A percentile compares a stretch with the other conserved stretches of the same genome.
phyloP scores from a whole-genome alignment of 2,113 vertebrate genomes.

The Bufo bufo region DNA sequence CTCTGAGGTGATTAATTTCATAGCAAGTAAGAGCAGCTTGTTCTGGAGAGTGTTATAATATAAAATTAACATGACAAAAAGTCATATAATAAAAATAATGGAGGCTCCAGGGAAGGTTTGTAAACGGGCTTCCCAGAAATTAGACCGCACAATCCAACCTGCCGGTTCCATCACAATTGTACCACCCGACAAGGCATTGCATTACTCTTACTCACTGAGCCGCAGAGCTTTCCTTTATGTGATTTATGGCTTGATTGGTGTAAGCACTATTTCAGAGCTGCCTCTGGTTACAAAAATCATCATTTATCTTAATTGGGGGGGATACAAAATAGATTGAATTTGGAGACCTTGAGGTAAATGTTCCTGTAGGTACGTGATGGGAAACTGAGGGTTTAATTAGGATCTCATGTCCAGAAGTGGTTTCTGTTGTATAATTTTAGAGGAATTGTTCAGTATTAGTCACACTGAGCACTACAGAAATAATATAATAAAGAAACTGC shows the following conservation, averaged over 20 bases:
- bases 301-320: not conserved
- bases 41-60: slow-evolving; percentile 5
- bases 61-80: slow-evolving; percentile 28
- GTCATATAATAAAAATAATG: slow-evolving; percentile 40
- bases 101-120: slow-evolving; percentile 33
- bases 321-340: slow-evolving; percentile 1
- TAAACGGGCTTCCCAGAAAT: slow-evolving; percentile 45
- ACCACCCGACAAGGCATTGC: slow-evolving; percentile 30
- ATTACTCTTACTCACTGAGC: slow-evolving; percentile 38
- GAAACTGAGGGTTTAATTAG: not conserved
- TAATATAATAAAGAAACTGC: not conserved
- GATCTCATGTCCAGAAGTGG: not conserved
- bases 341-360: not conserved
- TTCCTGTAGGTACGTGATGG: slow-evolving; percentile 4
- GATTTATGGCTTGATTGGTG: slow-evolving; percentile 20
- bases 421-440: not conserved
- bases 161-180: slow-evolving; percentile 43
- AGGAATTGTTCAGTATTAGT: not conserved
- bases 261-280: not conserved
- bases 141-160: slow-evolving; percentile 34
- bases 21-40: not conserved
- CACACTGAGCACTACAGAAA: not conserved
- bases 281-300: not conserved
- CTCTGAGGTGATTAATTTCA: not conserved
- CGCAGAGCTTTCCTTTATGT: slow-evolving; percentile 21